Evolutionary conservation across 2,113 vertebrate genomes (phyloP).

Genomic region (Hyla sarda): DNA sequence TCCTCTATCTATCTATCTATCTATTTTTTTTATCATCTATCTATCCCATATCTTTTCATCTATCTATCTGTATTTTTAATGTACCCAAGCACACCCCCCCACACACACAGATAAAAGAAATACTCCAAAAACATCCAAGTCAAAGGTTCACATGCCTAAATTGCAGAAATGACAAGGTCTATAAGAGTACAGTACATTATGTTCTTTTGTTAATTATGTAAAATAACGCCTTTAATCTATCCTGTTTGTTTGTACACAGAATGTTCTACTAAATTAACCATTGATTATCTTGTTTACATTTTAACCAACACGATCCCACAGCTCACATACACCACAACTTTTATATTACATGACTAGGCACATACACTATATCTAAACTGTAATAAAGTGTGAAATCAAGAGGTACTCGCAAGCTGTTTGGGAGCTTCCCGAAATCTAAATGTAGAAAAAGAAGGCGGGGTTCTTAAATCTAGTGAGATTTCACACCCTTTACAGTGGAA

Average conservation of each 20-base stretch:
- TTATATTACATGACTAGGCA: neutral
- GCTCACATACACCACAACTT: neutral
- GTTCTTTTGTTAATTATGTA: constrained; percentile 7
- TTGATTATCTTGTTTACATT: neutral
- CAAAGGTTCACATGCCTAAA: neutral
- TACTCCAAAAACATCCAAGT: neutral
- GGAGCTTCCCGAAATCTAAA: neutral
- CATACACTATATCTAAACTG: neutral
- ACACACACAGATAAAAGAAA: neutral
- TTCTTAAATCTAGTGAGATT: neutral
- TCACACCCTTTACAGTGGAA: neutral
- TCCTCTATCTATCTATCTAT: too few species aligned
- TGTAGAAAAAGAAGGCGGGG: constrained; percentile 9
- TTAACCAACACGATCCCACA: neutral
- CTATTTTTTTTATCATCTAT: too few species aligned
- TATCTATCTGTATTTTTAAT: too few species aligned
- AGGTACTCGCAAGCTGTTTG: neutral
- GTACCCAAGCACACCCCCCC: neutral
- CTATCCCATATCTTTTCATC: too few species aligned
- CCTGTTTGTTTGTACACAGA: neutral
- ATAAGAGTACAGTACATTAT: neutral
- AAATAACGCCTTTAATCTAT: neutral
- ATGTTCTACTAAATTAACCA: neutral
- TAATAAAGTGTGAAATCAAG: neutral
- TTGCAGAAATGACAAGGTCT: neutral